Evolutionary conservation across 1,140 invertebrate genomes (phyloP), one percentile per base, ranked within the genome.

Genomic region (Hypsibius dujardini): DNA sequence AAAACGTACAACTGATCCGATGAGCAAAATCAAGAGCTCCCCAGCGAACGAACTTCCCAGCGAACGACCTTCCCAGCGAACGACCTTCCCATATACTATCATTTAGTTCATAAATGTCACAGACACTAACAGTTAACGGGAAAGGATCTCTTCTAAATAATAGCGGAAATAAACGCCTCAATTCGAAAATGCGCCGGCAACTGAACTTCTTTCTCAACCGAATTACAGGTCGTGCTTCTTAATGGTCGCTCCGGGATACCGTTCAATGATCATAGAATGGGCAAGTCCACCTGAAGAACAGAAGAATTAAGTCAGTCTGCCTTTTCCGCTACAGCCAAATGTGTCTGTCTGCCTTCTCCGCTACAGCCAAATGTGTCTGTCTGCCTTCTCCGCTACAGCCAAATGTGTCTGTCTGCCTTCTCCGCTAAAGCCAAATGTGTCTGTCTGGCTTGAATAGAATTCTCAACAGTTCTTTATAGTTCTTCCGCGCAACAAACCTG

Each of bases 241-340:
- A 56, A 56, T n/a, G n/a, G n/a, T 7, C 50, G 7, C 7, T 56
- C 7, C 62, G 40, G 62, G 62, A 42, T 67, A 47, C 40, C 50
- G 7, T 70, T 70, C 50, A 3, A 70, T 45, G n/a, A 70, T 3
- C 50, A 60, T 70, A 46, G 70, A 12, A 46, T 70, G 50, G 3
- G 70, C 62, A 3, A 67, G 45, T 14, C 62, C 62, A 42, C 62
- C 62, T 67, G 62, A 7, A 67, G n/a, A 67, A n/a, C 7, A 69
- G 47, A 7, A 71, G 70, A 71, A 3, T 56, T 59, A 56, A 71
- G 71, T 70, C 3, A n/a, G 45, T 40, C 70, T 76, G 74, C 78
- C 78, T 73, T 81, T 77, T 69, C 83, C 83, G 46, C 7, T 7
- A n/a, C 7, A 7, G 7, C 7, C 7, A n/a, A n/a, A n/a, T n/a